phyloP scores from a whole-genome alignment of 1,140 invertebrate genomes.

The Panagrolaimus sp. region DNA sequence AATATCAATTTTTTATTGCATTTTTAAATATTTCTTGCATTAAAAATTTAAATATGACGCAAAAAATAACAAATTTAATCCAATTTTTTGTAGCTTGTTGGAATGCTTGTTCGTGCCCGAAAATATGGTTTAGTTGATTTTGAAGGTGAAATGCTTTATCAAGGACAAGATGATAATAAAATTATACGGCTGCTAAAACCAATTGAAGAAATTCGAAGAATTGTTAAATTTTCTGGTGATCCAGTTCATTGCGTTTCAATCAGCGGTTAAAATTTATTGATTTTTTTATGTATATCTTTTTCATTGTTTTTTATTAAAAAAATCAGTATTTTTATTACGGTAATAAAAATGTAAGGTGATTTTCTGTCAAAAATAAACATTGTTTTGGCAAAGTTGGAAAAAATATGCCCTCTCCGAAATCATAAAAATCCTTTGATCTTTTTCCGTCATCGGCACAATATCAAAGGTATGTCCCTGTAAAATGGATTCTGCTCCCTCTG shows the following conservation, averaged over 20 bases:
- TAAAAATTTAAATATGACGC: constrained; percentile 19
- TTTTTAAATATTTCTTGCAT: constrained; percentile 21
- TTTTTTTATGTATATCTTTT: not conserved
- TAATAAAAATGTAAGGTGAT: not conserved
- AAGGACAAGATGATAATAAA: constrained; percentile 41
- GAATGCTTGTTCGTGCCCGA: constrained; percentile 29
- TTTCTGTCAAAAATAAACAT: not conserved
- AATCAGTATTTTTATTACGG: not conserved
- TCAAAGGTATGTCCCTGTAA: too few relatives aligned
- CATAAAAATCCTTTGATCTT: too few relatives aligned
- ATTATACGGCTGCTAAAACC: constrained; percentile 35
- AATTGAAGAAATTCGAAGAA: constrained; percentile 33
- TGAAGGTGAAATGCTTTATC: constrained; percentile 39
- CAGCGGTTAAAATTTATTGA: not conserved
- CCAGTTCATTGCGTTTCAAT: constrained; percentile 23
- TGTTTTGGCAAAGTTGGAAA: not conserved
- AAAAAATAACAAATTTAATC: constrained; percentile 15
- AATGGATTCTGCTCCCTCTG: too few relatives aligned
- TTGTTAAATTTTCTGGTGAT: constrained; percentile 32
- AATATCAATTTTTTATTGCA: not conserved
- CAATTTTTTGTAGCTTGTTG: constrained; percentile 22
- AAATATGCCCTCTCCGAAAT: too few relatives aligned
- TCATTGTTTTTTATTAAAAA: not conserved
- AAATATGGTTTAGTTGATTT: constrained; percentile 33
- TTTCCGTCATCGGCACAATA: too few relatives aligned